Evolutionary conservation across 2,113 vertebrate species (phyloP).

Genomic region (Noturus placidus): DNA sequence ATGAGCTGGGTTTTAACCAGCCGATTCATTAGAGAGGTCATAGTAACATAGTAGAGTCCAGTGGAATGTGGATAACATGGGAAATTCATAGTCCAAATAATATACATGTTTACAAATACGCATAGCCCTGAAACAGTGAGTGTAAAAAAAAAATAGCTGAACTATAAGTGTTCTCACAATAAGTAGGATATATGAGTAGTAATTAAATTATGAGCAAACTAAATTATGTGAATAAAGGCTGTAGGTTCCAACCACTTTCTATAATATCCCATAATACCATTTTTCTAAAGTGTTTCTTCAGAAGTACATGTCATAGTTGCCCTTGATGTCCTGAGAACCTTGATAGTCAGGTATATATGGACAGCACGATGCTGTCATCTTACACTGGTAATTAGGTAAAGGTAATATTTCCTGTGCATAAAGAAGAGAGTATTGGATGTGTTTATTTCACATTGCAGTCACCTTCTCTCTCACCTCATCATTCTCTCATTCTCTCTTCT

Average conservation of each 20-base stretch:
- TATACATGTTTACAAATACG: not conserved
- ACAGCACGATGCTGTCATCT: too few relatives aligned
- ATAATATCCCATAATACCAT: not conserved
- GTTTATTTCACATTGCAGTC: not conserved
- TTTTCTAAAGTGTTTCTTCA: not conserved
- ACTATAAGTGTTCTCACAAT: not conserved
- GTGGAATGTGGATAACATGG: not conserved
- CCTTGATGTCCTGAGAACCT: not conserved
- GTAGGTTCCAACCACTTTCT: not conserved
- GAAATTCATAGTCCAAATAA: conserved; percentile 3
- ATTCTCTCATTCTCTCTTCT: not conserved
- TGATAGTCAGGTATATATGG: not conserved
- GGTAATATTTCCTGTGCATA: not conserved
- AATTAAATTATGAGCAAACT: too few relatives aligned
- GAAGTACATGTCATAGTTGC: not conserved
- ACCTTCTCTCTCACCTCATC: conserved; percentile 4
- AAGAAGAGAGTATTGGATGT: not conserved
- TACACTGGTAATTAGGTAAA: not conserved
- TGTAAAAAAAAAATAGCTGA: not conserved
- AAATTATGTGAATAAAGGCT: not conserved
- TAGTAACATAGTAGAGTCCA: not conserved
- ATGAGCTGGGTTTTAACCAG: not conserved
- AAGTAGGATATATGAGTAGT: not conserved
- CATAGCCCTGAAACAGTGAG: not conserved
- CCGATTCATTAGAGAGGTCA: not conserved